Base-by-base conservation (phyloP, 2,797 vertebrate species). In the Myotis daubentonii region DNA sequence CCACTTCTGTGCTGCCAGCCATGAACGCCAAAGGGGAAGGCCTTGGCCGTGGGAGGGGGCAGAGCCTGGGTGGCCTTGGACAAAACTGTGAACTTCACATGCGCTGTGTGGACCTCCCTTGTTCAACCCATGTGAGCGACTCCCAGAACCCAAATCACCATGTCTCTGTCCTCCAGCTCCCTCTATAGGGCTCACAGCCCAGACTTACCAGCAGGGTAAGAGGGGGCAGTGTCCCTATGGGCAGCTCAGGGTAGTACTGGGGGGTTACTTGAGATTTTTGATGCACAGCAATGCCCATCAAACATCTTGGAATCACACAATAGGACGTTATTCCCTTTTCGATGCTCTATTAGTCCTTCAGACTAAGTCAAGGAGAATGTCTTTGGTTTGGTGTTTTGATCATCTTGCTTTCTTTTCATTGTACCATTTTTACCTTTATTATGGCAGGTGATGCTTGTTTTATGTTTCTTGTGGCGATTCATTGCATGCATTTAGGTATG, bases 71-170 rank as follows among this genome's bases (percentile, higher is more conserved):
- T 51, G 51, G 28, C 76, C 41, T 60, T n/a, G 4, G 19, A 20
- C 9, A 49, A 49, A 89, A 30, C 49, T 19, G 16, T 8, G 17
- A 55, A 25, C 20, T 25, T 44, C 25, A 25, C 8, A 11, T 10
- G 25, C 6, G 23, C 47, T 55, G 3, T 2, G 0, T 7, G 15
- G n/a, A 6, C 1, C 1, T 87, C 53, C 65, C 0, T 0, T 8
- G 28, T 49, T 51, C 28, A 20, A 3, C 1, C 19, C 41, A n/a
- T 22, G 33, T 2, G 3, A 1, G 10, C 11, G 17, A 22, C 30
- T 17, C 13, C 15, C 25, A 70, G 38, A 3, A 9, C 22, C 49
- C 53, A 68, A 4, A 2, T 6, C 49, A 44, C 38, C 2, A 1
- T 11, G 38, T 23, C 7, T 36, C 41, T 66, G 22, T 4, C 28